Evolutionary conservation across 2,797 vertebrate genomes (phyloP).

Genomic region (Poecilia picta): DNA sequence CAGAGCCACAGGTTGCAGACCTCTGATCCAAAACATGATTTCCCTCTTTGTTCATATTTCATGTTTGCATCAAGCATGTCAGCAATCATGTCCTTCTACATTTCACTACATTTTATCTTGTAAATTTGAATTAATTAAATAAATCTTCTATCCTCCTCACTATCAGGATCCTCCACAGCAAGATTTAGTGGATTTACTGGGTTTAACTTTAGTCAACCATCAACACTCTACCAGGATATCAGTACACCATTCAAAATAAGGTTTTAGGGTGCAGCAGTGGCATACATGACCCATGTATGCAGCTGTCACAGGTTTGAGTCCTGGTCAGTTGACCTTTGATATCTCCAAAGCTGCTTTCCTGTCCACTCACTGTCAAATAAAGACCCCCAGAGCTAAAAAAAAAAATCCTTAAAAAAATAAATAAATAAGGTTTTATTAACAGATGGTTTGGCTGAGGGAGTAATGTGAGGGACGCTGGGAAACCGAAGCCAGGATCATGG

Average conservation of each 20-base stretch:
- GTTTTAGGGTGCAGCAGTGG: too few relatives aligned
- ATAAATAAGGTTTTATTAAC: not conserved
- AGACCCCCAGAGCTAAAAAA: too few relatives aligned
- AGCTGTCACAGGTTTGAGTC: too few relatives aligned
- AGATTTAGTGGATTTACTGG: not conserved
- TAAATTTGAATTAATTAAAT: not conserved
- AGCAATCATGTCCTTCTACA: not conserved
- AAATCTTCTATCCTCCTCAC: not conserved
- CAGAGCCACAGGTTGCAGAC: too few relatives aligned
- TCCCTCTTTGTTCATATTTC: not conserved
- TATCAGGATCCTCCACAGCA: not conserved
- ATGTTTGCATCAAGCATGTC: not conserved
- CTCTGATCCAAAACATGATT: not conserved
- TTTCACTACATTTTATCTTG: not conserved
- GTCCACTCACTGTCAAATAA: too few relatives aligned
- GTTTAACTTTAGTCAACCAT: not conserved
- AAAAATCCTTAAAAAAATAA: too few relatives aligned
- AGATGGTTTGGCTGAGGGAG: conserved; percentile 2
- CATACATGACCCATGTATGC: too few relatives aligned
- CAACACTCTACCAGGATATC: not conserved
- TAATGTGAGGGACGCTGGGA: not conserved
- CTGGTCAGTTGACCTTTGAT: too few relatives aligned
- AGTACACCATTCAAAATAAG: not conserved
- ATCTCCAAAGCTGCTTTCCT: too few relatives aligned
- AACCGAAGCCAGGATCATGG: not conserved